Evolutionary conservation across 2,797 vertebrate species (phyloP).

Genomic region (Diplodus sargus): DNA sequence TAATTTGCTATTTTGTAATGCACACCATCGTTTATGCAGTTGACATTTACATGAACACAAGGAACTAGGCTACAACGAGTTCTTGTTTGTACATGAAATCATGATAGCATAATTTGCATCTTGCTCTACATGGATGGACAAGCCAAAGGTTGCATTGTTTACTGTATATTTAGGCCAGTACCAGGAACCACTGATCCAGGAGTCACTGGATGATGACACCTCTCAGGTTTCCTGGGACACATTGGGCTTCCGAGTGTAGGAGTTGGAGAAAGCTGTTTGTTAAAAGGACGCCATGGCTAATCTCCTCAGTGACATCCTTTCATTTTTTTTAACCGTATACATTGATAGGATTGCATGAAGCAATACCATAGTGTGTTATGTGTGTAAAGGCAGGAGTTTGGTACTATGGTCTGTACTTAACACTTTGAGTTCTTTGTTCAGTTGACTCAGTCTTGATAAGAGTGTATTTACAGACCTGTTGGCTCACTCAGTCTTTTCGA

Average conservation of each 20-base stretch:
- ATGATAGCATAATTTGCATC: neutral
- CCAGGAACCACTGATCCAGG: conserved; percentile 4
- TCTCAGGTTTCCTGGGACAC: conserved; percentile 14
- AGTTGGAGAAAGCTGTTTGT: conserved; percentile 7
- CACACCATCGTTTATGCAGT: neutral
- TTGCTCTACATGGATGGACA: neutral
- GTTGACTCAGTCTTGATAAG: neutral
- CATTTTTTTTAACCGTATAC: neutral
- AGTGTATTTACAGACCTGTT: neutral
- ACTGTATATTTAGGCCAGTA: conserved; percentile 24
- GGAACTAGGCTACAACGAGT: neutral
- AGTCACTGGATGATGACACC: conserved; percentile 13
- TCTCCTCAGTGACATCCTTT: neutral
- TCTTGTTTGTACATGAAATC: neutral
- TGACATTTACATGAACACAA: neutral
- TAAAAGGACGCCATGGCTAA: neutral
- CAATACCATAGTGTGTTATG: neutral
- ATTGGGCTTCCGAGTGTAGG: neutral
- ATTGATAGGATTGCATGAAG: conserved; percentile 1
- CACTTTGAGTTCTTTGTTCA: neutral
- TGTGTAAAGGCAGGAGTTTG: neutral
- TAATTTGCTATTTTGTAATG: neutral
- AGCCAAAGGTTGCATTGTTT: conserved; percentile 5
- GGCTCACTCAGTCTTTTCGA: neutral
- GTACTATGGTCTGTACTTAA: neutral